Base-by-base conservation (phyloP, 2,797 vertebrate species). In the Nannoperca obscura region DNA sequence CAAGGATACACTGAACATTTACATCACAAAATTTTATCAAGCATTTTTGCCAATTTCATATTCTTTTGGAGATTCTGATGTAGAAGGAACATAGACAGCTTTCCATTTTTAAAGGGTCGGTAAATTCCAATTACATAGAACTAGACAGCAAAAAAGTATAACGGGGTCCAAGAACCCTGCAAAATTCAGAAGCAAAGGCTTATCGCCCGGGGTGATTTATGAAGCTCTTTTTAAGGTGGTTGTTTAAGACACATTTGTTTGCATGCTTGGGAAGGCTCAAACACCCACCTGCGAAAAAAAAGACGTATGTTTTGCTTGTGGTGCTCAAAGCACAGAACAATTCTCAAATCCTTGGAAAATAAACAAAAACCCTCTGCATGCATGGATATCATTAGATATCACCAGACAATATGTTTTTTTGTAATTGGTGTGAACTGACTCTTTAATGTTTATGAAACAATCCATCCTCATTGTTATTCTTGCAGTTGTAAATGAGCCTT, bases 401-500 rank as follows among this genome's bases (percentile, higher is more conserved):
- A 46, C 19, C 22, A 30, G 15, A 68, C 14, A 42, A 17, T 19
- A 27, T 52, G 11, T 50, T 47, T 46, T 46, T 64, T 53, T 55
- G 1, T 17, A 46, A 22, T 54, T 14, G 27, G n/a, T 22, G 2
- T 19, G 7, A 70, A 69, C 9, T 58, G 53, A 22, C 38, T 55
- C 30, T 54, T 62, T 19, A 38, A 22, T 73, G 58, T 67, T 24
- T 6, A n/a, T 63, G 0, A 22, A 27, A 67, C 57, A 2, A 32
- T 38, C 0, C 12, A 15, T 57, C 13, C 8, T 67, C 13, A 63
- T 8, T 73, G n/a, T 68, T 46, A 44, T 46, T 22, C 27, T 42
- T 13, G 0, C 27, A 27, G n/a, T 27, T 53, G 42, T 62, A 38
- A 79, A 75, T 52, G n/a, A 55, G 22, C 38, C 38, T 71, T 9